Percentiles rank a stretch among this genome's conserved stretches.
These are phyloP conservation scores for Gymnosoma rotundatum DNA, from an alignment of 2,888 invertebrate species.

Conservation along the genomic window DNA sequence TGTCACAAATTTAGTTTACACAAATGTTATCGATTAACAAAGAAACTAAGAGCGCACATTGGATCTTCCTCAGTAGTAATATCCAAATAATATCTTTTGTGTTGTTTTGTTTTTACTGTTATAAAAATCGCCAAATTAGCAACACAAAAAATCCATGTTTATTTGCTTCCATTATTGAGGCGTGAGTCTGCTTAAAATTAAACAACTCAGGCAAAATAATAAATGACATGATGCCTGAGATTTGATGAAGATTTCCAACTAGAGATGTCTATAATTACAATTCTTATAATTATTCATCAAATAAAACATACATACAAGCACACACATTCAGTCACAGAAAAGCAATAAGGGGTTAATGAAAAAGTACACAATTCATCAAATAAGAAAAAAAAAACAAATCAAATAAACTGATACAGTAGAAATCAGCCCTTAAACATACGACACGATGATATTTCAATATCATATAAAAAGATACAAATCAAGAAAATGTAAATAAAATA, in stretches of 20 bases:
- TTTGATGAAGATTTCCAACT: slow-evolving; percentile 70
- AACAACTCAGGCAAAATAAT: slow-evolving; percentile 73
- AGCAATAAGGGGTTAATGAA: slow-evolving; percentile 63
- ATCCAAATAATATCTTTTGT: too few relatives aligned
- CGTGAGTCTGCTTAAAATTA: slow-evolving; percentile 74
- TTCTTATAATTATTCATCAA: slow-evolving; percentile 54
- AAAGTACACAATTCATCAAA: slow-evolving; percentile 24
- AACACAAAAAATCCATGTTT: slow-evolving; percentile 32
- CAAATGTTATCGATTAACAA: too few relatives aligned
- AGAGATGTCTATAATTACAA: slow-evolving; percentile 56
- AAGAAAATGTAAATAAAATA: slow-evolving; percentile 40
- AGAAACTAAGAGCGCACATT: too few relatives aligned
- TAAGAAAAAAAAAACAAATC: slow-evolving; percentile 11
- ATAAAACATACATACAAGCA: slow-evolving; percentile 11
- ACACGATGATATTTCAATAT: slow-evolving; percentile 12
- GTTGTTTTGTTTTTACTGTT: too few relatives aligned
- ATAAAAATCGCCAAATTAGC: slow-evolving; percentile 44
- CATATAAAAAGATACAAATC: slow-evolving; percentile 51
- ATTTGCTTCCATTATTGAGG: slow-evolving; percentile 60
- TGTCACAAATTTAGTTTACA: too few relatives aligned
- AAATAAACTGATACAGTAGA: slow-evolving; percentile 42
- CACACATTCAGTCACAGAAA: neutral
- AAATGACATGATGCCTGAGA: slow-evolving; percentile 77
- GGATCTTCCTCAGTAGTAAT: too few relatives aligned
- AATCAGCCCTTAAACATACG: slow-evolving; percentile 43